Evolutionary conservation across 1,140 invertebrate genomes (phyloP), one percentile per base, ranked within the genome.

Genomic region (Tribolium madens): DNA sequence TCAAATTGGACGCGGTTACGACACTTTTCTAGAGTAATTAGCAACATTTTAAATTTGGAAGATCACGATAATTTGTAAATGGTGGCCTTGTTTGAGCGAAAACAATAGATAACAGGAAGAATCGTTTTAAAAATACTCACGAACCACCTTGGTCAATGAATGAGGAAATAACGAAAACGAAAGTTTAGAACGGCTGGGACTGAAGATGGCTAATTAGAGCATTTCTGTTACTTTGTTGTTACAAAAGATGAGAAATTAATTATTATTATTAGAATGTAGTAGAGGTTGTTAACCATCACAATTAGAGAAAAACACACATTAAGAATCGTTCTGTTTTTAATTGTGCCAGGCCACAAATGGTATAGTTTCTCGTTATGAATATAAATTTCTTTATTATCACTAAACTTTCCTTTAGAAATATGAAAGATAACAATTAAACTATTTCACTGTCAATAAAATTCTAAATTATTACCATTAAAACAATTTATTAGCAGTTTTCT

Each of bases 91-190:
- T 12, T 64, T 31, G 9, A 13, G 26, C 26, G n/a, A 64, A 7
- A 64, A 64, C 57, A 64, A 64, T 64, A 10, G 12, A 31, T 26
- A 13, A 33, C 57, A 64, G 57, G 57, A 64, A 64, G 57, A 31
- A 64, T 33, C 26, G 26, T 33, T 64, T 64, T 64, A 12, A 31
- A 64, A 64, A 2, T 64, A 64, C 57, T 18, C 57, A 64, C 26
- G 57, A 9, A 33, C 6, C 10, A 64, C 31, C 57, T 64, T 64
- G 57, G 10, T 33, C 31, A 64, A 13, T 64, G 12, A 64, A 57
- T 64, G 57, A 64, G 57, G 57, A 64, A 64, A 64, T 33, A 64
- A 33, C 26, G 36, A 26, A 64, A 64, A 64, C 14, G 57, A 64
- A 64, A 64, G 57, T 64, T 64, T 33, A n/a, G n/a, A 14, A 21